Conservation (phyloP, 2,797 vertebrate species). For the Yasuhikotakia modesta region DNA sequence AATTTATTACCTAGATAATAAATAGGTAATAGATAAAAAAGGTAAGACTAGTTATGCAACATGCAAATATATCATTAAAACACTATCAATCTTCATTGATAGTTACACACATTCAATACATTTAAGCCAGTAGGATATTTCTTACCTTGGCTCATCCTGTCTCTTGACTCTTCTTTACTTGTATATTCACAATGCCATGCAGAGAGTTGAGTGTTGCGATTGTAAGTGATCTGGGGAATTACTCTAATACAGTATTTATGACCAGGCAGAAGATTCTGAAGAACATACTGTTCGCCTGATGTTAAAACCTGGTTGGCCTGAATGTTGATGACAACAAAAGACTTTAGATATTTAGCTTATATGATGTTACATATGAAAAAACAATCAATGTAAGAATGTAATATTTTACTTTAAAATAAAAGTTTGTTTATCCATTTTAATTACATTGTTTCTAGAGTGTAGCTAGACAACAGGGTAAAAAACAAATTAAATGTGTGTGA, state of each 20-base stretch:
- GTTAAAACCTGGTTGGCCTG: background rate
- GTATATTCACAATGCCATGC: conserved; percentile 63
- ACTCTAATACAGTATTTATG: conserved; percentile 68
- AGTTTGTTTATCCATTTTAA: too few relatives aligned
- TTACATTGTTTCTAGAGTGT: too few relatives aligned
- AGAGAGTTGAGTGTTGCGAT: background rate
- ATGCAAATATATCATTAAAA: too few relatives aligned
- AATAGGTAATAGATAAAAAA: too few relatives aligned
- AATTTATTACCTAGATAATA: too few relatives aligned
- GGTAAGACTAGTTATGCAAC: too few relatives aligned
- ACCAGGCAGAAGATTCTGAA: conserved; percentile 48
- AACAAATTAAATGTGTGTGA: too few relatives aligned
- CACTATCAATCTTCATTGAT: too few relatives aligned
- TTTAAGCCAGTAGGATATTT: background rate
- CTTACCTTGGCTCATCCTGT: conserved; percentile 58
- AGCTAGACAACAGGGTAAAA: too few relatives aligned
- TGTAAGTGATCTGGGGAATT: accelerated
- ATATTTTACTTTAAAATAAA: too few relatives aligned
- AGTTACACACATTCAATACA: background rate
- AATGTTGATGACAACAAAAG: background rate
- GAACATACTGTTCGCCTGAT: background rate
- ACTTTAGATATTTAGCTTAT: background rate
- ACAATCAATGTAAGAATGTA: background rate
- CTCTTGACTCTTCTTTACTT: conserved; percentile 24
- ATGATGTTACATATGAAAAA: background rate